Percentiles rank a stretch among this genome's conserved stretches.
Evolutionary conservation across 2,888 invertebrate species (phyloP).

Genomic region (Automeris io): DNA sequence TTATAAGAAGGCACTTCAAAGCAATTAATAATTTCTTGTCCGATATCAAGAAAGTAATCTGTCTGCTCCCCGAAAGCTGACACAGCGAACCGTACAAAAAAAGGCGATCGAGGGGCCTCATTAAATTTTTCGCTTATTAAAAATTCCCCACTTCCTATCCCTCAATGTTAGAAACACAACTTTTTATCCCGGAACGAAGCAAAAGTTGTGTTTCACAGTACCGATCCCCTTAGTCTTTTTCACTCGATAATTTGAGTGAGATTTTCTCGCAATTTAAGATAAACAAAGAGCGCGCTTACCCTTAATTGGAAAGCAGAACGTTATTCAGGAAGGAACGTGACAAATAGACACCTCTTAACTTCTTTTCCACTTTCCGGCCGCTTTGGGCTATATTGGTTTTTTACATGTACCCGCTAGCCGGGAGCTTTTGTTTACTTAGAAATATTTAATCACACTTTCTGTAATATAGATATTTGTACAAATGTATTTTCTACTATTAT

Average conservation of each 20-base stretch:
- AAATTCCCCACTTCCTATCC: constrained; percentile 70
- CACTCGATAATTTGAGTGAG: constrained; percentile 77
- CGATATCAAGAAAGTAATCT: constrained; percentile 32
- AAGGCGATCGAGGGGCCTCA: constrained; percentile 54
- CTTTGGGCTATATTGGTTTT: constrained; percentile 69
- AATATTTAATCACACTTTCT: constrained; percentile 58
- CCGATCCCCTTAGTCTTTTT: constrained; percentile 68
- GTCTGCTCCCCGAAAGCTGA: constrained; percentile 45
- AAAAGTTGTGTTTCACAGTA: constrained; percentile 66
- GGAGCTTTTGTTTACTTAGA: constrained; percentile 67
- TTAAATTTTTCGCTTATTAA: constrained; percentile 77
- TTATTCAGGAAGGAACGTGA: constrained; percentile 75
- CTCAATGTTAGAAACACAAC: constrained; percentile 62
- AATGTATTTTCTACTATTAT: constrained; percentile 20
- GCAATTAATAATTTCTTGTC: constrained; percentile 35
- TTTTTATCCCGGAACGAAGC: constrained; percentile 66
- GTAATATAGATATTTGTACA: constrained; percentile 22
- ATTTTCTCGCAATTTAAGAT: constrained; percentile 78
- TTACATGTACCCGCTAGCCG: constrained; percentile 57
- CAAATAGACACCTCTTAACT: constrained; percentile 78
- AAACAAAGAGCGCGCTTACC: constrained; percentile 77
- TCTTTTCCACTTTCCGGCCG: constrained; percentile 70
- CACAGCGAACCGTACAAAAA: constrained; percentile 53
- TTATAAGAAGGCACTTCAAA: constrained; percentile 17
- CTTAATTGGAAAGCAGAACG: constrained; percentile 77